These are phyloP conservation scores for Tricholaema leucomelas DNA, from an alignment of 2,113 vertebrate genomes.

Conservation along the genomic window DNA sequence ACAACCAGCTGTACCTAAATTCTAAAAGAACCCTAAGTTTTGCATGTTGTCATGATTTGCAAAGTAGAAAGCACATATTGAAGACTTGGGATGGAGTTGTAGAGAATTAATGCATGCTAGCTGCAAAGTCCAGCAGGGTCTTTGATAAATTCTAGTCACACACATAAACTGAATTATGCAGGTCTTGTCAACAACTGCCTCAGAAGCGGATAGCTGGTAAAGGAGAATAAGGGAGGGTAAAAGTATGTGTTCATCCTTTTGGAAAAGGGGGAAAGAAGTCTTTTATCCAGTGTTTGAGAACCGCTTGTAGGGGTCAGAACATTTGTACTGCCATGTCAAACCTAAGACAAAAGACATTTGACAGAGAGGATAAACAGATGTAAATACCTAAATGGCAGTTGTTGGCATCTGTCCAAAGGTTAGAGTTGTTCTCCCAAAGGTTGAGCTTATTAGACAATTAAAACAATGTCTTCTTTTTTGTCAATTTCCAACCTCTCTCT, in stretches of 20 bases:
- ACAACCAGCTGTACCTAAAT: not conserved
- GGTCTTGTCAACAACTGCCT: slow-evolving; percentile 68
- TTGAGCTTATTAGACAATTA: slow-evolving; percentile 43
- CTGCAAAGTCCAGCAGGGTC: slow-evolving; percentile 15
- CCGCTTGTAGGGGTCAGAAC: slow-evolving; percentile 69
- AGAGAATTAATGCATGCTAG: not conserved
- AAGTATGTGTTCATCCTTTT: slow-evolving; percentile 66
- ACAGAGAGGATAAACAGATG: slow-evolving; percentile 79
- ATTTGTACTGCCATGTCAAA: slow-evolving; percentile 66
- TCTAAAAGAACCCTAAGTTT: not conserved
- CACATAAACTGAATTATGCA: slow-evolving; percentile 70
- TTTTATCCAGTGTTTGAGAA: slow-evolving; percentile 64
- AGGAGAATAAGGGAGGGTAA: slow-evolving; percentile 51
- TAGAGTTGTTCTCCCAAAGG: slow-evolving; percentile 41
- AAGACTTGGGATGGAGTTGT: not conserved
- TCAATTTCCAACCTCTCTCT: not conserved
- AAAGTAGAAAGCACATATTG: not conserved
- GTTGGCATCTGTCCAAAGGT: slow-evolving; percentile 71
- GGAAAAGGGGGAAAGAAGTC: slow-evolving; percentile 38
- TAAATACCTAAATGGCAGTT: slow-evolving; percentile 74
- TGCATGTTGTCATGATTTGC: not conserved
- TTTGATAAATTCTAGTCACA: slow-evolving; percentile 69
- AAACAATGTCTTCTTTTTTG: slow-evolving; percentile 26
- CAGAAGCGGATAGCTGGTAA: slow-evolving; percentile 49
- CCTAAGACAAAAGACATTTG: slow-evolving; percentile 70